Evolutionary conservation across 2,888 invertebrate species (phyloP).

Genomic region (Trissolcus japonicus): DNA sequence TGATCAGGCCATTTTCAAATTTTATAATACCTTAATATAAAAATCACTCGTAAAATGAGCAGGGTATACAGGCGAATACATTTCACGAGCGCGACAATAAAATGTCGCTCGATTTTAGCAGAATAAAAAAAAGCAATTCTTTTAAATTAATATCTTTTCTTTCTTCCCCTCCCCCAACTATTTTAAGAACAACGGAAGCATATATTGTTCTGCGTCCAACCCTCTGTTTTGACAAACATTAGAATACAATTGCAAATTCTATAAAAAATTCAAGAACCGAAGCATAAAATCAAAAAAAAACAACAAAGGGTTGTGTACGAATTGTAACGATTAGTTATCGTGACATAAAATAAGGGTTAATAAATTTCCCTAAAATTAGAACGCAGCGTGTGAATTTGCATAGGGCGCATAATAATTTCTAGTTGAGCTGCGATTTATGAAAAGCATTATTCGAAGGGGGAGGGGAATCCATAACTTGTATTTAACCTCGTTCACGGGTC

Average conservation of each 20-base stretch:
- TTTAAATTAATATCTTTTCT: no score
- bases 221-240: no score
- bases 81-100: conserved; percentile 44
- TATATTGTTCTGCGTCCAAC: no score
- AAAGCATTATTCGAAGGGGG: conserved; percentile 49
- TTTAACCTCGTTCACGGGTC: conserved; percentile 61
- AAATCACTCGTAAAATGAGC: conserved; percentile 53
- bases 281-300: no score
- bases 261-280: no score
- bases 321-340: conserved; percentile 51
- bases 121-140: conserved; percentile 3
- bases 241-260: no score
- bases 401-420: conserved; percentile 57
- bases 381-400: conserved; percentile 47
- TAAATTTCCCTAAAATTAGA: conserved; percentile 54
- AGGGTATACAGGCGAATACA: conserved; percentile 45
- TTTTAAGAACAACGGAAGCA: background rate
- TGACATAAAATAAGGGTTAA: conserved; percentile 42
- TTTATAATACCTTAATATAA: conserved; percentile 55
- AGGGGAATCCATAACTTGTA: conserved; percentile 61
- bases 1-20: conserved; percentile 44
- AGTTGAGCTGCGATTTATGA: conserved; percentile 56
- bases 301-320: background rate
- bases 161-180: background rate
- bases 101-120: conserved; percentile 41